Evolutionary conservation across 1,140 invertebrate species (phyloP), one percentile per base, ranked within the genome.

Genomic region (Drosophila guanche): DNA sequence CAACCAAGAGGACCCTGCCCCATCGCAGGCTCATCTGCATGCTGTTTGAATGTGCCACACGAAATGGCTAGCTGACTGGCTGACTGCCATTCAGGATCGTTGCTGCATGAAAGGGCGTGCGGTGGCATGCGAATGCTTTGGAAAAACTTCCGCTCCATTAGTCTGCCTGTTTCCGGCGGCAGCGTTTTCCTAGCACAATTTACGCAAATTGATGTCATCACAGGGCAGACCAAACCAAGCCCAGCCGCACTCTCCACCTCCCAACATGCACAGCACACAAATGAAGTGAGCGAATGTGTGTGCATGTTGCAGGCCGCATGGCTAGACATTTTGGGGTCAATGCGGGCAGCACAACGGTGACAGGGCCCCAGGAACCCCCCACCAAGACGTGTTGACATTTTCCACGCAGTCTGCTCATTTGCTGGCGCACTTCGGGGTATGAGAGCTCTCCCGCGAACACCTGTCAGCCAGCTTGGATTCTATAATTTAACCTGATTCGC

Each of bases 181-280:
- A 88, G 80, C 83, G 78, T 88, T 88, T 88, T 88, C 67, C 84
- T 73, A 88, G 83, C 83, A 88, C 83, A 89, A 88, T 88, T 88
- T 88, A 89, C 83, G 83, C 84, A 88, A 88, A 88, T 88, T 88
- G 83, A 89, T 88, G 83, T 88, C 83, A 89, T 88, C 83, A 83
- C 67, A 66, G 83, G 67, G 77, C 37, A 54, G 53, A 16, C 51
- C 25, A 1, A 5, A 7, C 20, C 43, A 22, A 2, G 48, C 25
- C 22, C 60, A 57, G 8, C 16, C 29, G 16, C 41, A 3, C 5
- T 42, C 50, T 41, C 41, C 61, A 68, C 23, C 27, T 37, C 37
- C 23, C 29, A 47, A 20, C 45, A 66, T 56, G 48, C 46, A 48
- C 29, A 45, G 59, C 42, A 46, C n/a, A n/a, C 58, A 86, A 86